Conservation (phyloP, 2,888 invertebrate species). For the Zaprionus obscuricornis region DNA sequence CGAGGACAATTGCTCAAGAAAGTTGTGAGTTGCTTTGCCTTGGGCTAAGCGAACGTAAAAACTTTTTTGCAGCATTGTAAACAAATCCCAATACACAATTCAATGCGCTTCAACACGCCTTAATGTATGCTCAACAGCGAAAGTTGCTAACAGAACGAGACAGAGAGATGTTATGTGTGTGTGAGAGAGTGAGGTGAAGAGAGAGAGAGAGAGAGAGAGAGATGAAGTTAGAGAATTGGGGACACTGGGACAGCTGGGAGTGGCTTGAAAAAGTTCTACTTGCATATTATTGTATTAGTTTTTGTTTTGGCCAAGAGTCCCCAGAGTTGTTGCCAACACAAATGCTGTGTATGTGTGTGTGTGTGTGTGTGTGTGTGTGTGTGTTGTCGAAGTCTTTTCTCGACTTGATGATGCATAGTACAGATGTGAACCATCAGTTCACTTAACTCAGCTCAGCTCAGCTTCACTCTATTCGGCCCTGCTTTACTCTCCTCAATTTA, state of each 20-base stretch:
- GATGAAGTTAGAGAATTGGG: neutral
- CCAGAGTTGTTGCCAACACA: slow-evolving; percentile 40
- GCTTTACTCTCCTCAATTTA: neutral
- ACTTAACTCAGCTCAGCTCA: slow-evolving; percentile 10
- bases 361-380: neutral
- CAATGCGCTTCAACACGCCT: slow-evolving; percentile 76
- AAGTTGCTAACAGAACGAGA: slow-evolving; percentile 48
- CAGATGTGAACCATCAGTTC: slow-evolving; percentile 43
- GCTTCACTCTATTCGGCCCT: neutral
- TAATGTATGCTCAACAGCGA: slow-evolving; percentile 70
- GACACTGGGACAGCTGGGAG: slow-evolving; percentile 16
- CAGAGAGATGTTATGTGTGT: too few relatives aligned
- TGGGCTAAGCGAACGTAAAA: slow-evolving; percentile 75
- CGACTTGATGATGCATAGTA: slow-evolving; percentile 43
- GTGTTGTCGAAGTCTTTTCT: slow-evolving; percentile 1
- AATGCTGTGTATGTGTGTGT: slow-evolving; percentile 22
- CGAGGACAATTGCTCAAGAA: slow-evolving; percentile 68
- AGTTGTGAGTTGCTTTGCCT: slow-evolving; percentile 66
- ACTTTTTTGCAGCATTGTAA: slow-evolving; percentile 72
- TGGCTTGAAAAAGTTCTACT: slow-evolving; percentile 50
- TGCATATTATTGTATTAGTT: slow-evolving; percentile 74
- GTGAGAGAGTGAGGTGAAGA: too few relatives aligned
- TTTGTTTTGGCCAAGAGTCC: slow-evolving; percentile 43
- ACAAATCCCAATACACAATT: slow-evolving; percentile 77
- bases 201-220: slow-evolving; percentile 1